Evolutionary conservation across 2,113 vertebrate genomes (phyloP).

Genomic region (Eclectus roratus): DNA sequence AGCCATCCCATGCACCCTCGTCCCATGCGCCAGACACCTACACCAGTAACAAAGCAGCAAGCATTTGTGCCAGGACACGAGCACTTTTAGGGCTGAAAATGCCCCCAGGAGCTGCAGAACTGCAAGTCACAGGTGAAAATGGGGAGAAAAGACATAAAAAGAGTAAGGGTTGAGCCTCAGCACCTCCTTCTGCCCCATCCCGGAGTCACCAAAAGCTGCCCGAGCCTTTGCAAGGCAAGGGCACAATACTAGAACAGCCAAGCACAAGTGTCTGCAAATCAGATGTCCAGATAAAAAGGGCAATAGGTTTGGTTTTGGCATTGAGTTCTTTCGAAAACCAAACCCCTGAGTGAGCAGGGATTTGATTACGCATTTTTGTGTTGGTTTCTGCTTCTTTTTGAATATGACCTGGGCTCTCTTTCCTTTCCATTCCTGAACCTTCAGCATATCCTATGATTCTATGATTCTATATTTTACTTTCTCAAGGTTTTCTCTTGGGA

Average conservation of each 20-base stretch:
- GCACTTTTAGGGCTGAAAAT: neutral
- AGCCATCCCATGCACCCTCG: neutral
- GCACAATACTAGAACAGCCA: neutral
- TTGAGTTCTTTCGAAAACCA: neutral
- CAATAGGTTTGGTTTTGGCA: neutral
- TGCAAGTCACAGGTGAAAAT: neutral
- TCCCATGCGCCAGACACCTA: no score
- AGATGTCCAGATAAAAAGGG: neutral
- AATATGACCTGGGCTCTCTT: neutral
- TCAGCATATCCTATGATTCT: neutral
- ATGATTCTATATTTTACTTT: neutral
- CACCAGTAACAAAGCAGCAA: neutral
- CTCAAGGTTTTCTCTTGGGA: neutral
- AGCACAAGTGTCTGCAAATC: neutral
- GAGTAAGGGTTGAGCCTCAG: neutral
- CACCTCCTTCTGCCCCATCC: neutral
- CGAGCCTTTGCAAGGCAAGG: neutral
- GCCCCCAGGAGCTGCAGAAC: neutral
- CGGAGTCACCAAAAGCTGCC: neutral
- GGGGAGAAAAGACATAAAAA: neutral
- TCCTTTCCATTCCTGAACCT: neutral
- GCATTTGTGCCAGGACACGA: neutral
- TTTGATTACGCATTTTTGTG: neutral
- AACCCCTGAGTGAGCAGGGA: neutral
- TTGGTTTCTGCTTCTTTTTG: neutral